Evolutionary conservation across 2,113 vertebrate species (phyloP), one percentile per base, ranked within the genome.

Genomic region (Eleginops maclovinus): DNA sequence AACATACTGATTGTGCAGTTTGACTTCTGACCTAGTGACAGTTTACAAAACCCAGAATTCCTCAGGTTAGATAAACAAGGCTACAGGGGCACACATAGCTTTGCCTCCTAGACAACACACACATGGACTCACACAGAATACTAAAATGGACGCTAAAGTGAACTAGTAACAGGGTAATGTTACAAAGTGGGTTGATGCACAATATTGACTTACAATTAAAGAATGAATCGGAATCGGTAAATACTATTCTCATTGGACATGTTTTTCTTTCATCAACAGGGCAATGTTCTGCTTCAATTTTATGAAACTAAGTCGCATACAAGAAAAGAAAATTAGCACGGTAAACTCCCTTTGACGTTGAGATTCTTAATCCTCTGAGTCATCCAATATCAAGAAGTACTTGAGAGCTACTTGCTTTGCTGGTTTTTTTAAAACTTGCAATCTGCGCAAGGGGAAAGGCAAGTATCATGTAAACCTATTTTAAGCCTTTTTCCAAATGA

Each of bases 41-140:
- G 74, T 75, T 83, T 74, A 85, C 51, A 85, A 50, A 75, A 61
- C 83, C 83, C 75, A 89, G 83, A 80, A 80, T 86, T 26, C 59
- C 47, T 73, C 76, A 75, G 63, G 71, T 83, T 89, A 81, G 50
- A 67, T 83, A 89, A 86, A 86, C 83, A 84, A 66, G 26, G 63
- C 56, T 72, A 43, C 28, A 60, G 49, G 26, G 55, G 47, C 62
- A 51, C 53, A 64, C 75, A 81, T 79, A 79, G 74, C 41, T 86
- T 47, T 22, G 50, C 60, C 47, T 79, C 79, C 87, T 62, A 88
- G 84, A 84, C 82, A 85, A 88, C 85, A 84, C 46, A 75, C 17
- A 60, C 31, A 58, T 0, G 26, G 58, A 62, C 50, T 22, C 28
- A 19, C 51, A 59, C 44, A 46, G 72, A 75, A 75, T 81, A 71